These are phyloP conservation scores for Aphidius colemani DNA, from an alignment of 2,888 invertebrate genomes.

Conservation along the genomic window DNA sequence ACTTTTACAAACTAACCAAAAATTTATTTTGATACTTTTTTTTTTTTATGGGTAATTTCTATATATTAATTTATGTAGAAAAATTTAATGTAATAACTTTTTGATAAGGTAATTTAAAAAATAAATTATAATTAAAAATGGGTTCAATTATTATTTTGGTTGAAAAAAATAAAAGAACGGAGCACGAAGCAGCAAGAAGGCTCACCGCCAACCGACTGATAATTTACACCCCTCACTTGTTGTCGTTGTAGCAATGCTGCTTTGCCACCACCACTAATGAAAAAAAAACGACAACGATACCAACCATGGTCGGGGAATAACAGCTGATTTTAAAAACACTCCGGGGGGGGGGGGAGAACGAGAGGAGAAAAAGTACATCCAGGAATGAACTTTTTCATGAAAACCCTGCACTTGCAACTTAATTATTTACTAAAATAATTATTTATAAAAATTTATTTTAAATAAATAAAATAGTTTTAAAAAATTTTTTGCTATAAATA, in stretches of 20 bases:
- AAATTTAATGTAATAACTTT: background rate
- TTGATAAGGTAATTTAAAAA: background rate
- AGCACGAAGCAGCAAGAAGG: slow-evolving; percentile 36
- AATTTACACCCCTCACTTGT: slow-evolving; percentile 28
- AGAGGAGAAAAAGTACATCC: background rate
- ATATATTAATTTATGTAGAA: background rate
- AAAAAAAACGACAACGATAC: slow-evolving; percentile 9
- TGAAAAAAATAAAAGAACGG: slow-evolving; percentile 23
- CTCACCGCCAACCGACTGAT: slow-evolving; percentile 42
- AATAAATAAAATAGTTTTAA: background rate
- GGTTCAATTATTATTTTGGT: background rate
- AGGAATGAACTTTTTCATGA: slow-evolving; percentile 1
- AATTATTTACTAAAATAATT: background rate
- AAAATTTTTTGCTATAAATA: too few species aligned
- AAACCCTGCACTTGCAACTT: background rate
- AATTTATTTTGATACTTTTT: background rate
- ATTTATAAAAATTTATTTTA: slow-evolving; percentile 3
- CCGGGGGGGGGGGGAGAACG: slow-evolving; percentile 13
- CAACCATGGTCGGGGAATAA: slow-evolving; percentile 36
- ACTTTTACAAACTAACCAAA: too few species aligned
- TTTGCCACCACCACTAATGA: slow-evolving; percentile 33
- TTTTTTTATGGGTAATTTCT: background rate
- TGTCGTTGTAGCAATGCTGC: slow-evolving; percentile 6
- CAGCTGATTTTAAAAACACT: slow-evolving; percentile 55
- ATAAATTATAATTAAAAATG: slow-evolving; percentile 5